phyloP scores from a whole-genome alignment of 2,113 vertebrate species.

The Ceuthmochares aereus region DNA sequence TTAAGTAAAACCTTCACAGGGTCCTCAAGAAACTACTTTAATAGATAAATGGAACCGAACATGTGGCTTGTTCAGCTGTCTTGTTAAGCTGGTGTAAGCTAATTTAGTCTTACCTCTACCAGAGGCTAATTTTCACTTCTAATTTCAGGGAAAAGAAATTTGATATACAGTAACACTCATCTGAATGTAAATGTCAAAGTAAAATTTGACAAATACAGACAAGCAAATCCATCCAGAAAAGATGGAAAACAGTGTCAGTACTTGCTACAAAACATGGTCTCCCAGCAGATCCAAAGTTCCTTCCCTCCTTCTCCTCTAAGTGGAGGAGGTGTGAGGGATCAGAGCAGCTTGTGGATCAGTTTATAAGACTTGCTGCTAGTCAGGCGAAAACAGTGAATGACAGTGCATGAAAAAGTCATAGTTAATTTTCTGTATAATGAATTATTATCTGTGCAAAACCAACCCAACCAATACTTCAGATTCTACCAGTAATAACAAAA shows the following conservation, averaged over 20 bases:
- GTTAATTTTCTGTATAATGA: neutral
- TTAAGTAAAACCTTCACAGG: neutral
- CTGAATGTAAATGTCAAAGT: constrained; percentile 11
- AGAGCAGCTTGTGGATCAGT: neutral
- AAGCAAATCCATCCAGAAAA: constrained; percentile 18
- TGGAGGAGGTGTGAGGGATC: neutral
- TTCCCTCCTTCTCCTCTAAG: neutral
- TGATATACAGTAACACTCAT: neutral
- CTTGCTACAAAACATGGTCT: neutral
- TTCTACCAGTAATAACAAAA: neutral
- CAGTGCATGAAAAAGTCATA: neutral
- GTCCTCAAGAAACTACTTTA: neutral
- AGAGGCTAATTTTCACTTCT: constrained; percentile 31
- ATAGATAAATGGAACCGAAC: neutral
- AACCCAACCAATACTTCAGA: neutral
- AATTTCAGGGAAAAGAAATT: neutral
- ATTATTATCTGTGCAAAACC: neutral
- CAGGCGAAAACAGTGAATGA: neutral
- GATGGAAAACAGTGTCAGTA: neutral
- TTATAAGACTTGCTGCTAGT: neutral
- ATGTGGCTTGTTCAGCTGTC: neutral
- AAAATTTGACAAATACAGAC: neutral
- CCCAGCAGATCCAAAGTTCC: neutral
- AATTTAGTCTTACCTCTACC: neutral
- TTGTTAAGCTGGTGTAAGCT: neutral